A percentile compares a stretch with the other conserved stretches of the same genome.
These are phyloP conservation scores for Carduelis carduelis DNA, from an alignment of 2,797 vertebrate species.

Conservation along the genomic window DNA sequence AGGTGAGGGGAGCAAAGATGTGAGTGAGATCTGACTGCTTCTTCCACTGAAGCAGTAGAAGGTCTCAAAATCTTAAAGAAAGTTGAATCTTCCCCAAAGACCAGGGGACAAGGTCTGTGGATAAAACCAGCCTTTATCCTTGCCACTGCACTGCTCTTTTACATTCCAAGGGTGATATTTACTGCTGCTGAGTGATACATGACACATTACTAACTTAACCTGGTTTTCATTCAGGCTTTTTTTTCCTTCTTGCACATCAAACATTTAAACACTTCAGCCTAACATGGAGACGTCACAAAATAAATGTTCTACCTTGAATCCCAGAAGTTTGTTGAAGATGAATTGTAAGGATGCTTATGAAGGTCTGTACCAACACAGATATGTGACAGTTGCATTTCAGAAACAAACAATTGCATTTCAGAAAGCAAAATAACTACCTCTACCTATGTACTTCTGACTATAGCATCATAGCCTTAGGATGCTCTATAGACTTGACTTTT, in stretches of 20 bases:
- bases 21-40: neutral
- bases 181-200: neutral
- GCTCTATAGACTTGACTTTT: neutral
- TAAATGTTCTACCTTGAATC: neutral
- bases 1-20: neutral
- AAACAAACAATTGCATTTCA: neutral
- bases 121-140: neutral
- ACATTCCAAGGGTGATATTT: neutral
- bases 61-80: neutral
- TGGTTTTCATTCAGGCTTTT: neutral
- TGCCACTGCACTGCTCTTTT: neutral
- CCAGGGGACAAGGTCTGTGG: neutral
- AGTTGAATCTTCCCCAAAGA: neutral
- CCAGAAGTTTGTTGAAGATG: neutral
- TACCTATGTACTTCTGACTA: neutral
- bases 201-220: neutral
- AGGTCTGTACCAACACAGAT: neutral
- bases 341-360: neutral
- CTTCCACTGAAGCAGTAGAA: neutral
- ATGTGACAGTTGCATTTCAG: neutral
- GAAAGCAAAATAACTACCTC: neutral
- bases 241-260: accelerated
- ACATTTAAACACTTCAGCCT: neutral
- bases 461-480: neutral
- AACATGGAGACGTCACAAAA: neutral